Conservation (phyloP, 2,888 invertebrate species). For the Drosophila niveifrons region DNA sequence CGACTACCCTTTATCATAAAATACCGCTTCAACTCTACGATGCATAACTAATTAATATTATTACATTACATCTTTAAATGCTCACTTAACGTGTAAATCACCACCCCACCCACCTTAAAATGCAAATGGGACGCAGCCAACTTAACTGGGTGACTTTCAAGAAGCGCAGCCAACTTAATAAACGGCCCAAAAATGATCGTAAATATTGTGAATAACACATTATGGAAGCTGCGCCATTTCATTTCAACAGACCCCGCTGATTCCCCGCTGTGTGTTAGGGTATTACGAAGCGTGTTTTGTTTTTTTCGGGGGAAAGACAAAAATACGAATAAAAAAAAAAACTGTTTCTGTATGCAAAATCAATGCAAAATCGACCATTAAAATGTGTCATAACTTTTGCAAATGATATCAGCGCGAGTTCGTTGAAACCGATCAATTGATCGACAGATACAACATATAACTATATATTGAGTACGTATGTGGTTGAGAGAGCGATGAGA, state of each 20-base stretch:
- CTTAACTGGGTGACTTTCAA: neutral
- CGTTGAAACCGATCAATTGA: slow-evolving; percentile 49
- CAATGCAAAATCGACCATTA: slow-evolving; percentile 48
- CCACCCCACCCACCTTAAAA: neutral
- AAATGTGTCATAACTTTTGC: slow-evolving; percentile 56
- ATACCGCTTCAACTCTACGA: neutral
- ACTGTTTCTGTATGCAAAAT: slow-evolving; percentile 39
- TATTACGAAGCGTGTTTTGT: neutral
- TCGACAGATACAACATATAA: slow-evolving; percentile 10
- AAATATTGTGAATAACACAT: neutral
- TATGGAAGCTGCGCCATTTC: neutral
- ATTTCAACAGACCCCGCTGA: neutral
- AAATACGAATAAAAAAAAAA: neutral
- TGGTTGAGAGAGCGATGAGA: neutral
- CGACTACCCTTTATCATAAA: slow-evolving; percentile 8
- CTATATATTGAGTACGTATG: neutral
- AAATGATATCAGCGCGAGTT: slow-evolving; percentile 51
- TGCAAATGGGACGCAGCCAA: neutral
- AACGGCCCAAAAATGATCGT: neutral
- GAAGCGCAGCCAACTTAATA: slow-evolving; percentile 1
- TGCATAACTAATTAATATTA: neutral
- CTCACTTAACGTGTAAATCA: neutral
- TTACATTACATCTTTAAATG: neutral
- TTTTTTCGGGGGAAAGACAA: slow-evolving; percentile 1
- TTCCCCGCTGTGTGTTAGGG: slow-evolving; percentile 2